Evolutionary conservation across 2,113 vertebrate genomes (phyloP).

Genomic region (Sphyrna mokarran): DNA sequence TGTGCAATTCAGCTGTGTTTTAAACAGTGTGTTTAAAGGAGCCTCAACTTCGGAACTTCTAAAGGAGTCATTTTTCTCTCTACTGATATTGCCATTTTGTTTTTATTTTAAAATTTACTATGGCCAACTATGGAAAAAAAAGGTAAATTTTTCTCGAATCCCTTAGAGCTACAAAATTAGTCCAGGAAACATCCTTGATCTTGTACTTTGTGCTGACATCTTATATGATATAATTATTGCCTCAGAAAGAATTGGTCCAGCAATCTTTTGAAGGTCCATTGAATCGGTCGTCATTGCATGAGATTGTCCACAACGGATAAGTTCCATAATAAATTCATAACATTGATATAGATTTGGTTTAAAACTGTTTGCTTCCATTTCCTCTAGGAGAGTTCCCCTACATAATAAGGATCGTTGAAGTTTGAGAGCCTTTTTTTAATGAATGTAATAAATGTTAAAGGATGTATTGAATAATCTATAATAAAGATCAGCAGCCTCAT

Average conservation of each 20-base stretch:
- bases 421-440: neutral
- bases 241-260: neutral
- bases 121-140: neutral
- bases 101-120: neutral
- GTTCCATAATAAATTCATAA: neutral
- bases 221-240: neutral
- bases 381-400: neutral
- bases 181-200: neutral
- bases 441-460: neutral
- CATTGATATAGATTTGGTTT: neutral
- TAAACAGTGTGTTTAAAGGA: neutral
- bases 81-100: too few relatives aligned
- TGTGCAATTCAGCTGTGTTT: neutral
- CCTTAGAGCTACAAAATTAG: neutral
- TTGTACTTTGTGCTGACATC: neutral
- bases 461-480: neutral
- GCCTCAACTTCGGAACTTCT: neutral
- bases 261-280: neutral
- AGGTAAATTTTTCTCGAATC: neutral
- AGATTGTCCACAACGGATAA: neutral
- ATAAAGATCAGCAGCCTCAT: neutral
- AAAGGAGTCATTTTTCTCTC: neutral
- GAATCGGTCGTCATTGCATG: neutral
- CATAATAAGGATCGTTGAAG: neutral
- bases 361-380: neutral